Conservation (phyloP, 2,888 invertebrate species). For the Diarsia brunnea region DNA sequence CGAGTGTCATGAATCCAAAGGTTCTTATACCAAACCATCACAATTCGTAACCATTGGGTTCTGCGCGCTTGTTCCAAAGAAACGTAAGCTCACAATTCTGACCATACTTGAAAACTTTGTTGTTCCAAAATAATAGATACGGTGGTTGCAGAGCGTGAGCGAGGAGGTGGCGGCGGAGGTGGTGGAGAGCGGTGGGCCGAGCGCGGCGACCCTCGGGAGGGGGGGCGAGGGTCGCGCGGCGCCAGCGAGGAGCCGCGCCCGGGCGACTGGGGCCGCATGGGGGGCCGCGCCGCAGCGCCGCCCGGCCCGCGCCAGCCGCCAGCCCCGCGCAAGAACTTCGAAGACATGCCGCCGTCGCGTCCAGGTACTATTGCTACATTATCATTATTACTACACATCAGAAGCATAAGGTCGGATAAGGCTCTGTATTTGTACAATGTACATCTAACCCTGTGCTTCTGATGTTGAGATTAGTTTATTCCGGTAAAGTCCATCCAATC, state of each 20-base stretch:
- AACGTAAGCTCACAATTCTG: neutral
- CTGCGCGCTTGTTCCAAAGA: neutral
- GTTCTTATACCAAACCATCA: neutral
- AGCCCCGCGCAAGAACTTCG: slow-evolving; percentile 77
- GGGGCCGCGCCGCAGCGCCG: slow-evolving; percentile 72
- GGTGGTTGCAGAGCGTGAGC: slow-evolving; percentile 71
- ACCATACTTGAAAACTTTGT: neutral
- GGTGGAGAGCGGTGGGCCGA: slow-evolving; percentile 77
- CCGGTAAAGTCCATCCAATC: neutral
- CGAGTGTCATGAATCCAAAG: neutral
- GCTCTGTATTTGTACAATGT: too few species aligned
- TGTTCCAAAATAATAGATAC: slow-evolving; percentile 52
- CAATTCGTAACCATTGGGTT: neutral
- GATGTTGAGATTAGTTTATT: too few species aligned
- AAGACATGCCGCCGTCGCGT: slow-evolving; percentile 85
- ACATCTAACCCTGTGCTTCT: too few species aligned
- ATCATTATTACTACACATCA: neutral
- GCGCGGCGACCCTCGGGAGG: slow-evolving; percentile 67
- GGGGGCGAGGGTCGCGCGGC: slow-evolving; percentile 79
- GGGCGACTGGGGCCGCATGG: slow-evolving; percentile 85
- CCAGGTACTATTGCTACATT: slow-evolving; percentile 74
- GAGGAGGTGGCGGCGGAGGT: slow-evolving; percentile 79
- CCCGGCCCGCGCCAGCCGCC: slow-evolving; percentile 76
- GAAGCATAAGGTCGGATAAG: too few species aligned
- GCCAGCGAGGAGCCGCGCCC: slow-evolving; percentile 73